Evolutionary conservation across 2,888 invertebrate species (phyloP).

Genomic region (Galeopsomyia nigrocyanea): DNA sequence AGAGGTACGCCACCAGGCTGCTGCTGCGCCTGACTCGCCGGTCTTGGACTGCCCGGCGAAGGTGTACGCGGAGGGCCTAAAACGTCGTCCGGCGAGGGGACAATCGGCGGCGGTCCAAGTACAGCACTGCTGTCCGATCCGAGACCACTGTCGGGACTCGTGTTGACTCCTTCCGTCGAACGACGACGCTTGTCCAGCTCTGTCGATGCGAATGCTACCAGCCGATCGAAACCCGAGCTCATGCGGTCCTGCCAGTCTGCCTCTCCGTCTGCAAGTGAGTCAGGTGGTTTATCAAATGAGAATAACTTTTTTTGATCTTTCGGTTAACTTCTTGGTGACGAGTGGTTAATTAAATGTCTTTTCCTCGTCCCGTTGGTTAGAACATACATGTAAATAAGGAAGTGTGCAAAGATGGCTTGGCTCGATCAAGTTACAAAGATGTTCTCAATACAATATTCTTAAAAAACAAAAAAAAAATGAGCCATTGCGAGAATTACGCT

Average conservation of each 20-base stretch:
- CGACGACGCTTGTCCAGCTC: conserved; percentile 90
- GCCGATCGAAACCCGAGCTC: conserved; percentile 92
- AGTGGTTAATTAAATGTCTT: no score
- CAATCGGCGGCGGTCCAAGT: conserved; percentile 62
- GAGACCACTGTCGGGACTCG: conserved; percentile 89
- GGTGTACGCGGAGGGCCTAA: conserved; percentile 73
- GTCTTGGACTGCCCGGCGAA: conserved; percentile 71
- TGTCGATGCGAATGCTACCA: conserved; percentile 93
- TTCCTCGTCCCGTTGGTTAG: no score
- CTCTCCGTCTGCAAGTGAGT: conserved; percentile 76
- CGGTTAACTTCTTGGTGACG: no score
- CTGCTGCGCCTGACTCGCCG: conserved; percentile 61
- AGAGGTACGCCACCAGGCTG: conserved; percentile 53
- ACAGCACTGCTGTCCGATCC: conserved; percentile 72
- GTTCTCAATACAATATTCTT: conserved; percentile 40
- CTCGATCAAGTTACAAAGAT: background rate
- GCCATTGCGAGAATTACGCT: conserved; percentile 54
- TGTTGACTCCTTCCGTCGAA: conserved; percentile 86
- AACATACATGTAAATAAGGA: no score
- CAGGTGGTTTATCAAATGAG: no score
- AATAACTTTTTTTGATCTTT: no score
- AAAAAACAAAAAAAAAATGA: conserved; percentile 60
- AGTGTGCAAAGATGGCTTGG: no score
- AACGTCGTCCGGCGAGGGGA: conserved; percentile 68
- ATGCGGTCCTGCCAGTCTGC: conserved; percentile 94